Evolutionary conservation across 2,888 invertebrate species (phyloP), one percentile per base, ranked within the genome.

Genomic region (Drosophila borealis): DNA sequence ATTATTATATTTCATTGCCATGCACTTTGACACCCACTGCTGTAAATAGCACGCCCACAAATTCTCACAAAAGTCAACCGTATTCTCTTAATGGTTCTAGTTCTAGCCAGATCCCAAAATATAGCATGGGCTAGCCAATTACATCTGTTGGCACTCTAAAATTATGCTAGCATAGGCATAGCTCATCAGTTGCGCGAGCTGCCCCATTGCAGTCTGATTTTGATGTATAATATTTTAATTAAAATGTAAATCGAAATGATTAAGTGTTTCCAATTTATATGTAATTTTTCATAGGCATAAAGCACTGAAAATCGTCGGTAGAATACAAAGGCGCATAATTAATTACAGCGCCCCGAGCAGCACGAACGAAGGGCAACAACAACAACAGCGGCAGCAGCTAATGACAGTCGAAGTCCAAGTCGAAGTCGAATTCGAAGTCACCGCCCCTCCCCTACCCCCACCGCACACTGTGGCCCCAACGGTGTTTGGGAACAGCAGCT

Each of bases 231-330:
- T 89, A 89, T 86, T 84, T 90, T 89, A 89, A 89, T 89, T 89
- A 90, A 89, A 89, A 90, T 90, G 88, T 90, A 83, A 86, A 81
- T 77, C 80, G 72, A 61, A 86, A 89, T 88, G 89, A 89, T 89
- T 80, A 90, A 90, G 83, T 81, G 81, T 76, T 79, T 81, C 76
- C 79, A 82, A 89, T 82, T 82, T 89, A 84, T 81, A 78, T 77
- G 80, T 80, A 80, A 90, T 89, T 86, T 89, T 89, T 89, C 88
- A 89, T 79, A 89, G 82, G 41, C 83, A 87, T 79, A 82, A 85
- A 87, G 85, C 84, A 84, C 82, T 85, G 89, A 75, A 89, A 89
- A 88, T 82, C 78, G 88, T 86, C 85, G 85, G 85, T 70, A 60
- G 81, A 83, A 80, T 74, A 88, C 84, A 89, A 90, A 88, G 89